A percentile compares a stretch with the other conserved stretches of the same genome.
These are phyloP conservation scores for Trissonchulus latispiculum DNA, from an alignment of 2,888 invertebrate species.

Conservation along the genomic window DNA sequence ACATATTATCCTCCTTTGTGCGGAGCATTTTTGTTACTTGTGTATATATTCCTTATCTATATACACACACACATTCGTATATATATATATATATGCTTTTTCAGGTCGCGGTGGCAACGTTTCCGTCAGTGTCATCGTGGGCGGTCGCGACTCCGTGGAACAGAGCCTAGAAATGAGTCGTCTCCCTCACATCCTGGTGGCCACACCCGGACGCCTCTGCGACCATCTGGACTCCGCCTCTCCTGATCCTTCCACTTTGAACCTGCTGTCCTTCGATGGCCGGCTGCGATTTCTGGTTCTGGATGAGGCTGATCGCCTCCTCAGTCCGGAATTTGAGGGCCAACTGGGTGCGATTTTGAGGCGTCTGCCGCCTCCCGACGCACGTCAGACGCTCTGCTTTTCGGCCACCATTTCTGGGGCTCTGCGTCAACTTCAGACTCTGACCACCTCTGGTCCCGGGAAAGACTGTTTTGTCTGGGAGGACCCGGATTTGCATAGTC, in stretches of 20 bases:
- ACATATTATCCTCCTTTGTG: too few relatives aligned
- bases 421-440: neutral
- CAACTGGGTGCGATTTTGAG: slow-evolving; percentile 71
- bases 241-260: neutral
- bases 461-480: slow-evolving; percentile 55
- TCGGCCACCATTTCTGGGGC: neutral
- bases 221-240: slow-evolving; percentile 71
- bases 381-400: neutral
- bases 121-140: slow-evolving; percentile 82
- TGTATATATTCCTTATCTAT: too few relatives aligned
- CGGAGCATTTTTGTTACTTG: too few relatives aligned
- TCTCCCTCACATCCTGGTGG: slow-evolving; percentile 84
- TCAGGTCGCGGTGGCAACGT: too few relatives aligned
- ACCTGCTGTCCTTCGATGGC: slow-evolving; percentile 54
- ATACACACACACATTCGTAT: too few relatives aligned
- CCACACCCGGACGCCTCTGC: slow-evolving; percentile 86
- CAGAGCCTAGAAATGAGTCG: slow-evolving; percentile 72
- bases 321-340: slow-evolving; percentile 50
- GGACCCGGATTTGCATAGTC: too few relatives aligned
- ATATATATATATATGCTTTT: too few relatives aligned
- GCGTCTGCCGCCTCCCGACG: slow-evolving; percentile 47
- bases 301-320: slow-evolving; percentile 87
- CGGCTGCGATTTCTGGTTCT: slow-evolving; percentile 74
- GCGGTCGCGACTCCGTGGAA: slow-evolving; percentile 60
- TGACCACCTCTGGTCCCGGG: slow-evolving; percentile 42